phyloP scores from a whole-genome alignment of 2,888 invertebrate species.

The Norana najaformis region DNA sequence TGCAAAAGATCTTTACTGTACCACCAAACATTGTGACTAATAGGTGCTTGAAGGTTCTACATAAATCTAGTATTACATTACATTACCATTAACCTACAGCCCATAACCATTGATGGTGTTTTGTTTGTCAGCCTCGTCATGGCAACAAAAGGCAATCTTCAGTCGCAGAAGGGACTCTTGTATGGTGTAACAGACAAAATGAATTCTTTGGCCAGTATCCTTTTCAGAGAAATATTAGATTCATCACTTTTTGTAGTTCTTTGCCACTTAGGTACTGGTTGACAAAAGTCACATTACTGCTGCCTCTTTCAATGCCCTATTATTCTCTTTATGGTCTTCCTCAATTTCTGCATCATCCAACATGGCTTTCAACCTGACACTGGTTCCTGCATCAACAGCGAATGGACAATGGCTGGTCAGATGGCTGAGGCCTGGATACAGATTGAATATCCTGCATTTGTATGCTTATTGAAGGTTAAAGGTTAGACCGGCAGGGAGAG shows the following conservation, averaged over 20 bases:
- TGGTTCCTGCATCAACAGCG: no score
- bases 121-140: conserved; percentile 77
- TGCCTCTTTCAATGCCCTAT: background rate
- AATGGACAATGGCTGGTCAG: no score
- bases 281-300: background rate
- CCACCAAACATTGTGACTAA: no score
- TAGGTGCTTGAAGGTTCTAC: background rate
- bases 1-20: no score
- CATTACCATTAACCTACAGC: background rate
- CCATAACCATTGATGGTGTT: conserved; percentile 23
- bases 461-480: no score
- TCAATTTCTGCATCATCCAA: background rate
- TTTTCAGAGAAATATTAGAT: conserved; percentile 42
- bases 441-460: no score
- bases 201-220: conserved; percentile 80
- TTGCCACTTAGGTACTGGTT: background rate
- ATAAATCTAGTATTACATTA: background rate
- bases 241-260: background rate
- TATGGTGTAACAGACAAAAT: conserved; percentile 88
- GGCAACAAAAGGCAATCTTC: conserved; percentile 90
- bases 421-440: no score
- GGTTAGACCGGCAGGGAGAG: no score
- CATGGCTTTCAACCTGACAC: no score
- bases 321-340: background rate
- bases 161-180: conserved; percentile 84